These are phyloP conservation scores for Lycorma delicatula DNA, from an alignment of 1,140 invertebrate genomes.

Conservation along the genomic window DNA sequence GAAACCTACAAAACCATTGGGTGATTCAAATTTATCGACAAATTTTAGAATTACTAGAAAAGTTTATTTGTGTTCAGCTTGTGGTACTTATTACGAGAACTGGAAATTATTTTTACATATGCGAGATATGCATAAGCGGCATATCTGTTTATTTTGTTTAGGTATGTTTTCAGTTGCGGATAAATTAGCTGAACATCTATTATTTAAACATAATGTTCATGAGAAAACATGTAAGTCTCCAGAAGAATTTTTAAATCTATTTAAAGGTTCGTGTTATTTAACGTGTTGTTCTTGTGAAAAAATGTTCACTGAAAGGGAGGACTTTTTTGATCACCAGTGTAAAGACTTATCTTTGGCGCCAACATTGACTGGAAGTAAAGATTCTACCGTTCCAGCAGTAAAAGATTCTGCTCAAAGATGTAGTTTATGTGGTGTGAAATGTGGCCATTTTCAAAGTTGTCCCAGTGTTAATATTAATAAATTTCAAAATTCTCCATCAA, in stretches of 20 bases:
- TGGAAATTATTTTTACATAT: slow-evolving; percentile 77
- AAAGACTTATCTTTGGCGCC: slow-evolving; percentile 26
- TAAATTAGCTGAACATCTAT: slow-evolving; percentile 61
- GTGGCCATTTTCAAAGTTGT: slow-evolving; percentile 35
- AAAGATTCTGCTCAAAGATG: slow-evolving; percentile 27
- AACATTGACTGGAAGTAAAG: too few relatives aligned
- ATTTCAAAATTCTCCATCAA: neutral
- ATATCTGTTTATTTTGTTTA: slow-evolving; percentile 68
- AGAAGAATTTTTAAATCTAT: slow-evolving; percentile 53
- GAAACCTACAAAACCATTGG: slow-evolving; percentile 30
- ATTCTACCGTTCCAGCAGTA: too few relatives aligned
- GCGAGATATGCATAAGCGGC: slow-evolving; percentile 63
- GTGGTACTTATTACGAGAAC: slow-evolving; percentile 69
- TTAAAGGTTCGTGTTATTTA: slow-evolving; percentile 57
- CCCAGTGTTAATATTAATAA: slow-evolving; percentile 18
- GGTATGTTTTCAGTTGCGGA: slow-evolving; percentile 70
- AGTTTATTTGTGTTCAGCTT: slow-evolving; percentile 66
- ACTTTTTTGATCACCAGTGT: slow-evolving; percentile 63
- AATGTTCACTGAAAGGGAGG: slow-evolving; percentile 58
- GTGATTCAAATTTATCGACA: slow-evolving; percentile 31
- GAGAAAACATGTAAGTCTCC: slow-evolving; percentile 51
- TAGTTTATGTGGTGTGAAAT: slow-evolving; percentile 35
- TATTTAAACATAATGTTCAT: slow-evolving; percentile 61
- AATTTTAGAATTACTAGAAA: slow-evolving; percentile 58
- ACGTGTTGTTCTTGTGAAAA: slow-evolving; percentile 70